phyloP scores from a whole-genome alignment of 2,888 invertebrate species.

The Cylloceria caligata region DNA sequence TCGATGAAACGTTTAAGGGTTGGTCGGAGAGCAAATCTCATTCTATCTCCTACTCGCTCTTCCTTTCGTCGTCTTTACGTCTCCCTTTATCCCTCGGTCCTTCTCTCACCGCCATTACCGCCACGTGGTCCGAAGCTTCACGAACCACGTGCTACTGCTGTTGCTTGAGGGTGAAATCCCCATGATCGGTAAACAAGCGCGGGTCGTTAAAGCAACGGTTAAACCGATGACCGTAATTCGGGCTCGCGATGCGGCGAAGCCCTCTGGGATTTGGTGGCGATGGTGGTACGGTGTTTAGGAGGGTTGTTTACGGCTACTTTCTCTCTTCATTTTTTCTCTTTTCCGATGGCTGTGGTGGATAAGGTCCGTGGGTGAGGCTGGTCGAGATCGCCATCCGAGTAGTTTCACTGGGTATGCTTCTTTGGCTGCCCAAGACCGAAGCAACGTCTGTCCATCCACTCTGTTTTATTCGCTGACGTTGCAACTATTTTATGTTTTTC shows the following conservation, averaged over 20 bases:
- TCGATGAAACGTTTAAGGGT: slow-evolving; percentile 59
- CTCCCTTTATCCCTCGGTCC: slow-evolving; percentile 39
- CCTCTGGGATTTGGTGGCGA: slow-evolving; percentile 67
- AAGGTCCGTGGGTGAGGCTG: slow-evolving; percentile 72
- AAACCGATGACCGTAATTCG: slow-evolving; percentile 79
- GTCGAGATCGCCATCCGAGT: slow-evolving; percentile 42
- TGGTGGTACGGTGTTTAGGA: slow-evolving; percentile 76
- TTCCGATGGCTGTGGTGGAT: slow-evolving; percentile 59
- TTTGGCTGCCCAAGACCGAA: slow-evolving; percentile 68
- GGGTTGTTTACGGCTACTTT: slow-evolving; percentile 81
- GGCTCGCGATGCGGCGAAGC: slow-evolving; percentile 46
- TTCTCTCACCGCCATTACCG: slow-evolving; percentile 40
- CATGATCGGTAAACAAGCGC: slow-evolving; percentile 80
- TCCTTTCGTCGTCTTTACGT: slow-evolving; percentile 28
- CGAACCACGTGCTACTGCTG: slow-evolving; percentile 64
- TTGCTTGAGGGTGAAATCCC: slow-evolving; percentile 74
- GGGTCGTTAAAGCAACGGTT: slow-evolving; percentile 81
- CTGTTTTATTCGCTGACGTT: slow-evolving; percentile 79
- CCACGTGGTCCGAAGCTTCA: slow-evolving; percentile 58
- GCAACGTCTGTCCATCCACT: slow-evolving; percentile 72
- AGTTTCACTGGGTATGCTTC: not conserved
- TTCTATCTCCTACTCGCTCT: slow-evolving; percentile 29
- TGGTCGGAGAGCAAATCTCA: slow-evolving; percentile 59
- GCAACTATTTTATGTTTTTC: slow-evolving; percentile 68
- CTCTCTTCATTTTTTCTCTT: slow-evolving; percentile 29